Evolutionary conservation across 1,140 invertebrate genomes (phyloP), one percentile per base, ranked within the genome.

Genomic region (Drosophila leontia): DNA sequence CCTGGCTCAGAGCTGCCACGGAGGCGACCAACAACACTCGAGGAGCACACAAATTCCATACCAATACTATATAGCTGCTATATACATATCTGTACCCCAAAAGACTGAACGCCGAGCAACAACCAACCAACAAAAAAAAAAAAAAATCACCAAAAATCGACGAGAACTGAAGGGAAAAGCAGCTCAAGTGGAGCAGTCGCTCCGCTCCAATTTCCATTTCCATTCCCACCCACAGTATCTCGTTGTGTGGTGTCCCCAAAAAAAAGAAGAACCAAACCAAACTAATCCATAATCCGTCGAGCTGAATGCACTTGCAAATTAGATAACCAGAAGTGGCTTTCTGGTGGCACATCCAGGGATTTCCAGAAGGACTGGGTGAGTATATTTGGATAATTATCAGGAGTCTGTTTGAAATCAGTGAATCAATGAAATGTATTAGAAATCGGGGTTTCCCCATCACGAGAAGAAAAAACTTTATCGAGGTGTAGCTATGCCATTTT

Each of bases 21-120:
- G 76, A 67, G 76, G 70, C 77, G 62, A 78, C 79, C 64, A 65
- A 75, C 59, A 82, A 77, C 72, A 77, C 57, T 60, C 72, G 57
- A 69, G 61, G 69, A 63, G 57, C 69, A 62, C 55, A 59, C 56
- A 70, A 65, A 78, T 45, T 67, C 47, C 47, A 67, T 37, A 34
- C 17, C 34, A 35, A 32, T 65, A 64, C 45, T 63, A 50, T 44
- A 68, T 63, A 62, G 29, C 47, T 37, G 45, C 13, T 41, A 63
- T 53, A 37, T 62, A 60, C 42, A 37, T 44, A 60, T 71, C 57
- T 69, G 61, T 75, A 80, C 37, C 59, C 74, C 57, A 78, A 75
- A 80, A 75, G 85, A 80, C 84, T 84, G 68, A 81, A 90, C 44
- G 42, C 48, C 65, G 50, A 67, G 42, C 62, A 55, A 70, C 41